Evolutionary conservation across 2,797 vertebrate species (phyloP).

Genomic region (Takifugu ocellatus): DNA sequence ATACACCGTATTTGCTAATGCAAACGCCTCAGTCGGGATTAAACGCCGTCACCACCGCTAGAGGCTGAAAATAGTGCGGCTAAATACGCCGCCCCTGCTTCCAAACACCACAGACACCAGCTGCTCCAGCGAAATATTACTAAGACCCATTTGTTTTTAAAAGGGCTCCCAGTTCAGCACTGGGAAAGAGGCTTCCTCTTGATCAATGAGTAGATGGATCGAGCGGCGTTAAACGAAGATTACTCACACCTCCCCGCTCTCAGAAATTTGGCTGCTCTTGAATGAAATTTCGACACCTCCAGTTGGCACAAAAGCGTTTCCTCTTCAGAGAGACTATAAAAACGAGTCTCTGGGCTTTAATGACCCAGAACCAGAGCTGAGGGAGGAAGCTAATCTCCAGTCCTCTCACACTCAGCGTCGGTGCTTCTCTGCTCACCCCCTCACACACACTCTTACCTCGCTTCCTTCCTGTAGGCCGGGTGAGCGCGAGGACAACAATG

Average conservation of each 20-base stretch:
- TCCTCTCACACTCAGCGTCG: conserved; percentile 29
- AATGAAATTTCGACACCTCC: conserved; percentile 14
- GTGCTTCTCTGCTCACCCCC: too few relatives aligned
- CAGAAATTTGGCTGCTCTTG: background rate
- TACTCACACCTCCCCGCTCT: too few relatives aligned
- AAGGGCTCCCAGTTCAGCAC: background rate
- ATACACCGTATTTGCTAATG: too few relatives aligned
- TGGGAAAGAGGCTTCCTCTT: background rate
- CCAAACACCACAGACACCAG: too few relatives aligned
- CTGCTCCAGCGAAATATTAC: too few relatives aligned
- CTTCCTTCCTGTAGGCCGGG: conserved; percentile 64
- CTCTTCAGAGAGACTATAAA: conserved; percentile 35
- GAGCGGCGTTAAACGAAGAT: too few relatives aligned
- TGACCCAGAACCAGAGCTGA: conserved; percentile 33
- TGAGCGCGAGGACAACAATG: conserved; percentile 55
- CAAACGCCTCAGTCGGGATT: background rate
- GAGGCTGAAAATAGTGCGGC: conserved; percentile 18
- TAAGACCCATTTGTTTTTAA: too few relatives aligned
- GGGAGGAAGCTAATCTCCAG: conserved; percentile 56
- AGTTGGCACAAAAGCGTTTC: conserved; percentile 22
- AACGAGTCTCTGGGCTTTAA: conserved; percentile 49
- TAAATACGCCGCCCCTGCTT: background rate
- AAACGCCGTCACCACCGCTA: conserved; percentile 28
- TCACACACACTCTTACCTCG: background rate
- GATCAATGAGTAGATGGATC: too few relatives aligned